phyloP scores from a whole-genome alignment of 2,797 vertebrate genomes.

The Argya squamiceps region DNA sequence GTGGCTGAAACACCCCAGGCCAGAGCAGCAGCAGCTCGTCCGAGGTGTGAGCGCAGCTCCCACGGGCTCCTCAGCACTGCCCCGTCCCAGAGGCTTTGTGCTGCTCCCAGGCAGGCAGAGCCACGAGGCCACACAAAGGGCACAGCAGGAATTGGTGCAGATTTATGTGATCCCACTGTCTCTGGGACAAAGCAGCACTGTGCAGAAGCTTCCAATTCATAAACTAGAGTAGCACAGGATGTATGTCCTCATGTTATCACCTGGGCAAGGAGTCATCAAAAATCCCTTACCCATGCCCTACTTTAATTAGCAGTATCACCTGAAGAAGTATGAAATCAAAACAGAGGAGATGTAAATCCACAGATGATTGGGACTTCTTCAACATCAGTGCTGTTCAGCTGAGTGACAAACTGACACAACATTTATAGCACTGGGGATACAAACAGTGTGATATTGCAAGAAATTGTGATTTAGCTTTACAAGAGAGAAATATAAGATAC shows the following conservation, averaged over 20 bases:
- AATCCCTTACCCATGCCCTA: background rate
- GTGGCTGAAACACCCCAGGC: background rate
- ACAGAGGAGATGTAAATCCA: background rate
- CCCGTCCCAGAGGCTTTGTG: accelerated
- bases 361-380: background rate
- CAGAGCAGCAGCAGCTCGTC: background rate
- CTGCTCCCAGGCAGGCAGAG: background rate
- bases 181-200: background rate
- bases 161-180: background rate
- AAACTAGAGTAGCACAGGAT: background rate
- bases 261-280: background rate
- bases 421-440: background rate
- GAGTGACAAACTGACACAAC: constrained; percentile 10
- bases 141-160: background rate
- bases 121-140: background rate
- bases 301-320: background rate
- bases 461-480: background rate
- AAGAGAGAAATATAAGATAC: background rate
- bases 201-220: background rate
- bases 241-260: background rate
- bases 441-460: background rate
- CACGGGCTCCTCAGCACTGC: background rate
- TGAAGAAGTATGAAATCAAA: background rate
- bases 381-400: background rate
- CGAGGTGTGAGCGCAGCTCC: accelerated